phyloP scores from a whole-genome alignment of 2,113 vertebrate genomes.

The Podarcis raffonei region DNA sequence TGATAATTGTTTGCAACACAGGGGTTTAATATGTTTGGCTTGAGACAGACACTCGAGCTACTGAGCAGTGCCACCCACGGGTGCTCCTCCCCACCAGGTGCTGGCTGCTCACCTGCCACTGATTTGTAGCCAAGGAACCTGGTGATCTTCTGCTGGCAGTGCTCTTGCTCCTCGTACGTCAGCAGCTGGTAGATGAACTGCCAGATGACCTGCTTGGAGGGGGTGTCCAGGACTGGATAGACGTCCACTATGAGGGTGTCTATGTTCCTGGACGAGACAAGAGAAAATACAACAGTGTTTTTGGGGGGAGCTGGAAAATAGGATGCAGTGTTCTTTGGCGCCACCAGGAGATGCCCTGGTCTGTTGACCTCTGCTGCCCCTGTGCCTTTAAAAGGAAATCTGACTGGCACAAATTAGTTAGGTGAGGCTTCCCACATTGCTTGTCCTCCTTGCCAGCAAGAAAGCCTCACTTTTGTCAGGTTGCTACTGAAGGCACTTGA shows the following conservation, averaged over 20 bases:
- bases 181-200: constrained; percentile 98
- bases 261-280: constrained; percentile 82
- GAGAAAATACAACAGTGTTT: constrained; percentile 17
- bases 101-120: constrained; percentile 74
- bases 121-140: constrained; percentile 93
- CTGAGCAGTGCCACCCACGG: too few species aligned
- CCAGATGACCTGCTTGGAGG: constrained; percentile 97
- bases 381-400: background rate
- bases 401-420: background rate
- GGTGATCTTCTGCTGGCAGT: constrained; percentile 95
- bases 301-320: too few species aligned
- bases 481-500: background rate
- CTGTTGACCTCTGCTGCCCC: background rate
- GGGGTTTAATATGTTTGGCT: background rate
- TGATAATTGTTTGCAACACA: too few species aligned
- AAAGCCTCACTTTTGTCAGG: background rate
- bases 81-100: rapidly evolving
- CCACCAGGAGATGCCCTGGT: background rate
- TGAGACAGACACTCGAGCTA: background rate
- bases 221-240: constrained; percentile 94
- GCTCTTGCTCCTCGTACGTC: constrained; percentile 96
- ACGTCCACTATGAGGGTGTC: constrained; percentile 96
- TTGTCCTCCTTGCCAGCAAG: background rate
- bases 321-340: background rate
- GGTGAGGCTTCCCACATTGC: background rate